These are phyloP conservation scores for Trissolcus basalis DNA, from an alignment of 1,140 invertebrate genomes.

Conservation along the genomic window DNA sequence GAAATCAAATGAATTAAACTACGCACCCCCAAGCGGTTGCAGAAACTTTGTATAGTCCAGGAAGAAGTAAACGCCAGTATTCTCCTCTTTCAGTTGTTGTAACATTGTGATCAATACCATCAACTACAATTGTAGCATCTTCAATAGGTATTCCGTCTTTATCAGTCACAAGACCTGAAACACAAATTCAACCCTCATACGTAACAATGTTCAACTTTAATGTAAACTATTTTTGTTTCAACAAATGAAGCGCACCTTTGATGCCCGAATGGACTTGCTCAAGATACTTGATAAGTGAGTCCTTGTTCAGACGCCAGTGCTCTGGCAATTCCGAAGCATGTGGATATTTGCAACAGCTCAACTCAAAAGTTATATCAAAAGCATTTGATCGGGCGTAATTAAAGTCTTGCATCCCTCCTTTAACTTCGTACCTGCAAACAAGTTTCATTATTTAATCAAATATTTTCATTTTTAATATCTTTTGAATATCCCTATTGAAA, in stretches of 20 bases:
- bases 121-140: constrained; percentile 83
- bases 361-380: constrained; percentile 97
- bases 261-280: constrained; percentile 91
- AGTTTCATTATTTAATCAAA: too few species aligned
- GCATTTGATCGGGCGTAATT: constrained; percentile 97
- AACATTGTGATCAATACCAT: constrained; percentile 84
- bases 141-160: constrained; percentile 77
- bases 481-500: too few species aligned
- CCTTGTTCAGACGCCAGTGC: constrained; percentile 93
- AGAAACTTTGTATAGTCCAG: constrained; percentile 86
- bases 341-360: constrained; percentile 98
- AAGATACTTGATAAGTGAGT: constrained; percentile 89
- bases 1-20: neutral
- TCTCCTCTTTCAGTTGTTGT: constrained; percentile 86
- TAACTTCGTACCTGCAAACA: constrained; percentile 72
- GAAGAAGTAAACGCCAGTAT: constrained; percentile 90
- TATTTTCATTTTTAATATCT: too few species aligned
- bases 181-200: too few species aligned
- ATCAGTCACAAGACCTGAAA: constrained; percentile 78
- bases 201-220: too few species aligned
- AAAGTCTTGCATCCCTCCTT: constrained; percentile 98
- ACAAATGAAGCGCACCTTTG: constrained; percentile 83
- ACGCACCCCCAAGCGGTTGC: constrained; percentile 82
- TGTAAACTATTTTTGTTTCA: too few species aligned
- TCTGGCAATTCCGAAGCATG: constrained; percentile 79